Evolutionary conservation across 2,797 vertebrate genomes (phyloP).

Genomic region (Neopelma chrysocephalum): DNA sequence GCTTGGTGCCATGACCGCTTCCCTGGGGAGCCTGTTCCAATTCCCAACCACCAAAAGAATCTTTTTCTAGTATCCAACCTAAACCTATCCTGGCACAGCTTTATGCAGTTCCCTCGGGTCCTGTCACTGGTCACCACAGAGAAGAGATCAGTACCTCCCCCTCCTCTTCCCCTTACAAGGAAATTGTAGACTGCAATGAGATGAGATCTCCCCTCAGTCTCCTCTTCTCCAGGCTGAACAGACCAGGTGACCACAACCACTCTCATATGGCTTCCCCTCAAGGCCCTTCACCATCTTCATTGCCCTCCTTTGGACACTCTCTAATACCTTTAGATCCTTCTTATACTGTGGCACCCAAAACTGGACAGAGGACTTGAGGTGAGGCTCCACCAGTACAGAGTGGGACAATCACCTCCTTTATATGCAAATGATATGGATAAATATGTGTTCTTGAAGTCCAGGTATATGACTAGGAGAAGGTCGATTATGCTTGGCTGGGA

Average conservation of each 20-base stretch:
- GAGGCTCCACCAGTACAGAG: fast-evolving
- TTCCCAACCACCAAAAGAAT: background rate
- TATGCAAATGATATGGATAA: background rate
- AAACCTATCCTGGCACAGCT: background rate
- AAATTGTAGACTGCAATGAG: background rate
- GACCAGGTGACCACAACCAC: background rate
- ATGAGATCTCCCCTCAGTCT: background rate
- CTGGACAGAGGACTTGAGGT: background rate
- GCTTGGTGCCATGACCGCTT: background rate
- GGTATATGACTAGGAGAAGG: background rate
- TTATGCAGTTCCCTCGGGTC: background rate
- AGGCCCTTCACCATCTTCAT: background rate
- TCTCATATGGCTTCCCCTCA: background rate
- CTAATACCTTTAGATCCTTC: background rate
- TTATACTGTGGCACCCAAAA: background rate
- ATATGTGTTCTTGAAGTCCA: background rate
- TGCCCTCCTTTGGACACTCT: background rate
- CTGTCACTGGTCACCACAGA: background rate
- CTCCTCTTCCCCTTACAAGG: fast-evolving
- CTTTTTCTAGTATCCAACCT: background rate
- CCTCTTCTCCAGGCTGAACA: background rate
- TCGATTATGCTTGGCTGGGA: background rate
- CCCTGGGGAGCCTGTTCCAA: background rate
- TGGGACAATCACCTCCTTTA: fast-evolving
- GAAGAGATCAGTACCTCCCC: background rate